phyloP scores from a whole-genome alignment of 2,888 invertebrate species.

The Meandrusa payeni region DNA sequence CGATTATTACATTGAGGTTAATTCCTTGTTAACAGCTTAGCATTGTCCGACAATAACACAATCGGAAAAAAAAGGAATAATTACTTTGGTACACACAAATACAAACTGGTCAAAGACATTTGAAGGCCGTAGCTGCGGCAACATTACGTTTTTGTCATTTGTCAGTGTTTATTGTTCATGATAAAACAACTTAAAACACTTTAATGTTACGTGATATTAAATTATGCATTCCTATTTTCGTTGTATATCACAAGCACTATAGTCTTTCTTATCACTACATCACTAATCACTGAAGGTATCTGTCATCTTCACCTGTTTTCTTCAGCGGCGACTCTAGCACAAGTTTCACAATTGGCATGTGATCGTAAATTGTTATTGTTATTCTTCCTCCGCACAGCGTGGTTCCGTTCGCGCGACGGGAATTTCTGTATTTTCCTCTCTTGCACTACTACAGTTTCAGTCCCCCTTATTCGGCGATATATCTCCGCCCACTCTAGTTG shows the following conservation, averaged over 20 bases:
- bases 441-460: conserved; percentile 41
- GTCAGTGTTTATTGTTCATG: neutral
- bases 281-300: conserved; percentile 12
- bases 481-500: conserved; percentile 67
- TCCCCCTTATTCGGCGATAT: conserved; percentile 52
- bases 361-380: conserved; percentile 62
- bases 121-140: conserved; percentile 6
- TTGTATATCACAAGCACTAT: too few species aligned
- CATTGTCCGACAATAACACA: neutral
- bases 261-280: too few species aligned
- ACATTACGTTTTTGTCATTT: conserved; percentile 7
- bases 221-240: neutral
- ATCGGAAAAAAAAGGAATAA: neutral
- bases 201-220: neutral
- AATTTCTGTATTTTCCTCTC: conserved; percentile 79
- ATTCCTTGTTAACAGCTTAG: too few species aligned
- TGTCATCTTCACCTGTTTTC: conserved; percentile 42
- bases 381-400: conserved; percentile 82
- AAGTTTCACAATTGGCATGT: conserved; percentile 63
- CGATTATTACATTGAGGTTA: too few species aligned
- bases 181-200: neutral
- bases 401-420: conserved; percentile 85
- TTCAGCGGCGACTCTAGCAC: conserved; percentile 57
- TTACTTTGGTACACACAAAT: conserved; percentile 6
- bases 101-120: conserved; percentile 6